Base-by-base conservation (phyloP, 1,140 invertebrate genomes). In the Ganaspis sp. region DNA sequence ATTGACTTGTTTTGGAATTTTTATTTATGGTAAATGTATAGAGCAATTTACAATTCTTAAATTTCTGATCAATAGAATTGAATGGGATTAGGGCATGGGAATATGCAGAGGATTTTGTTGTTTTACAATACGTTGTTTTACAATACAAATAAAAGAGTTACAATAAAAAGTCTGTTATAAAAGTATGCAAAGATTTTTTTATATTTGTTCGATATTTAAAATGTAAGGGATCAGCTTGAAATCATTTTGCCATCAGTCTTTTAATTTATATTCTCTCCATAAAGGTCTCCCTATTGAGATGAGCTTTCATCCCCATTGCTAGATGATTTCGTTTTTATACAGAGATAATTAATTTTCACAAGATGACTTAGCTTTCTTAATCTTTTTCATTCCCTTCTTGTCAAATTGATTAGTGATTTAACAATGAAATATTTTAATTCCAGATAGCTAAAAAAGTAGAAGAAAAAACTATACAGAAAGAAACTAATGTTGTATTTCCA, bases 241-340 rank as follows among this genome's bases (percentile, higher is more conserved):
- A 64, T 12, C 29, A 3, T 64, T n/a, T 29, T 15, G 23, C 23
- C 58, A 64, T 64, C 29, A 64, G 58, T 64, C 58, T 64, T 29
- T 64, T 29, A 64, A 64, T 64, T 64, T 64, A 29, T 26, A n/a
- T 64, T 64, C 54, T 26, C 58, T n/a, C n/a, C n/a, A n/a, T n/a
- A n/a, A n/a, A n/a, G n/a, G n/a, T n/a, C n/a, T n/a, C n/a, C 12
- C 45, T n/a, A 64, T 26, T 21, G 29, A 64, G 23, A 34, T 34
- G 15, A 64, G 23, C 58, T 64, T 64, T 64, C 26, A 64, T 64
- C 58, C 58, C 58, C 58, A 64, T n/a, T 4, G 58, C 58, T 64
- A 29, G 58, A 12, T n/a, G 58, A 64, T 64, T 64, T 64, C n/a
- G 29, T 64, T 15, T 21, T 58, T 29, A 45, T n/a, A n/a, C n/a